Percentiles rank a stretch among this genome's conserved stretches.
phyloP scores from a whole-genome alignment of 2,888 invertebrate species.

The Spisula solida region DNA sequence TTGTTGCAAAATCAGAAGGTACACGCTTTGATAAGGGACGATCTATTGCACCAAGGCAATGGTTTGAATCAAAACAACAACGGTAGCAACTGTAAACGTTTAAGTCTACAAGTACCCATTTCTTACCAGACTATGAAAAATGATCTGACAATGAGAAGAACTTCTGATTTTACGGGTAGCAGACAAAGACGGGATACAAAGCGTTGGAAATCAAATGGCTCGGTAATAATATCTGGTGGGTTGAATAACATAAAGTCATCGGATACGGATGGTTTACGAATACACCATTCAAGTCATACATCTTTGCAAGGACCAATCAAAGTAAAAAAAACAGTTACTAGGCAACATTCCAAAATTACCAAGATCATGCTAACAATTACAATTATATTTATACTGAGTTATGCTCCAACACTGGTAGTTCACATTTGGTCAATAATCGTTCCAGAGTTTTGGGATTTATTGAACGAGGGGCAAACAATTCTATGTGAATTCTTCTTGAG shows the following conservation, averaged over 20 bases:
- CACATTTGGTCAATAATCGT: slow-evolving; percentile 61
- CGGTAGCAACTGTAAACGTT: not conserved
- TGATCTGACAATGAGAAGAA: slow-evolving; percentile 25
- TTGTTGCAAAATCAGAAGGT: not conserved
- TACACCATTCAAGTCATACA: slow-evolving; percentile 22
- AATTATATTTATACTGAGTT: slow-evolving; percentile 70
- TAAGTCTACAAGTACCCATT: slow-evolving; percentile 37
- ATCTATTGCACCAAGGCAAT: not conserved
- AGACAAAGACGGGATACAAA: not conserved
- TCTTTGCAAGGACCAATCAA: slow-evolving; percentile 35
- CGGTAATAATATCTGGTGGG: not conserved
- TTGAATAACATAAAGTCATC: not conserved
- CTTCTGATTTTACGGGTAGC: not conserved
- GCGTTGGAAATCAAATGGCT: not conserved
- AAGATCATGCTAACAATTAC: slow-evolving; percentile 74
- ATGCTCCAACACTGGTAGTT: slow-evolving; percentile 67
- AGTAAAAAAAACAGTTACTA: not conserved
- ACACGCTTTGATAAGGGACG: not conserved
- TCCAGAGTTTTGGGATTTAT: slow-evolving; percentile 64
- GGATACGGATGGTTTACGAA: slow-evolving; percentile 35
- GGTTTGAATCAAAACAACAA: not conserved
- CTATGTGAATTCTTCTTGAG: slow-evolving; percentile 64
- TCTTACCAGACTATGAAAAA: not conserved
- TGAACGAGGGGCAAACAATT: slow-evolving; percentile 48
- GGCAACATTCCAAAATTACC: slow-evolving; percentile 69